phyloP scores from a whole-genome alignment of 2,113 vertebrate genomes.

The Excalfactoria chinensis region DNA sequence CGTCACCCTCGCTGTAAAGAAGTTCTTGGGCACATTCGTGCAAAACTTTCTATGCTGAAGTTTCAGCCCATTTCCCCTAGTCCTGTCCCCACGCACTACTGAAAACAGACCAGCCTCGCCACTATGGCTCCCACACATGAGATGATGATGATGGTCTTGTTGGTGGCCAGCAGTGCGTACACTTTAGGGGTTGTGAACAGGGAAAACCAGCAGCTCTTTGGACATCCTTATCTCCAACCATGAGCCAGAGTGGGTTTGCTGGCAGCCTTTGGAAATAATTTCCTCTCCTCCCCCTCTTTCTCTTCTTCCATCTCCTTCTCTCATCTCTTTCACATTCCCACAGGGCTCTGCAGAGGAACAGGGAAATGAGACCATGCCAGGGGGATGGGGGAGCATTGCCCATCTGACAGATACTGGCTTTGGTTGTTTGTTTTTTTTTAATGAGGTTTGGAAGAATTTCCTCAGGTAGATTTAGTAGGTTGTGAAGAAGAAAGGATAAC shows the following conservation, averaged over 20 bases:
- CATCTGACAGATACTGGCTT: neutral
- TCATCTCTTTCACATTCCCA: neutral
- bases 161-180: accelerated
- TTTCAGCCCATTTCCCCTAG: too few species aligned
- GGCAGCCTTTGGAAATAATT: neutral
- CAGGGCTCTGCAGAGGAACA: neutral
- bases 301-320: neutral
- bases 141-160: neutral
- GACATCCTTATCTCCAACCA: neutral
- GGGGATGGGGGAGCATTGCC: neutral
- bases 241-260: neutral
- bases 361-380: neutral
- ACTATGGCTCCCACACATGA: too few species aligned
- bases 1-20: too few species aligned
- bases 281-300: neutral
- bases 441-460: slow-evolving; percentile 22
- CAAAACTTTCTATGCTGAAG: too few species aligned
- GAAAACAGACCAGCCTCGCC: too few species aligned
- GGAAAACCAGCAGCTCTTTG: neutral
- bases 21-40: too few species aligned
- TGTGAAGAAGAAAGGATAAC: neutral
- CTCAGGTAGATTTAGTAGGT: neutral
- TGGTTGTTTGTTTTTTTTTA: neutral
- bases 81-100: too few species aligned
- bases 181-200: accelerated